phyloP scores from a whole-genome alignment of 1,140 invertebrate genomes.

The Brachionus rotundiformis region DNA sequence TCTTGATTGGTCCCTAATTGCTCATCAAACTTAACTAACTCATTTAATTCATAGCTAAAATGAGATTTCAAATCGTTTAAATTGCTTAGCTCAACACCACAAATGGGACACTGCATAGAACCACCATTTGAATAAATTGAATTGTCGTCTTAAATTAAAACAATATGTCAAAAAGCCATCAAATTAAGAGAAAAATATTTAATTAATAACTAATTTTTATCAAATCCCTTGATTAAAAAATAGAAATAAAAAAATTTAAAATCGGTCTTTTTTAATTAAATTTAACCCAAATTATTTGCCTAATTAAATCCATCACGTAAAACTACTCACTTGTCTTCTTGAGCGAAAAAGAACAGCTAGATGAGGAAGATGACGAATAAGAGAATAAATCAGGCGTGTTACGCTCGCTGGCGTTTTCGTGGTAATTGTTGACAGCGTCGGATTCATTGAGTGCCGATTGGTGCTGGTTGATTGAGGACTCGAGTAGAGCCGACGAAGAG shows the following conservation, averaged over 20 bases:
- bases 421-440: neutral
- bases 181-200: conserved; percentile 10
- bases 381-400: neutral
- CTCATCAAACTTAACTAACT: neutral
- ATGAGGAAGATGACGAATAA: conserved; percentile 10
- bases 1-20: neutral
- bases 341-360: conserved; percentile 17
- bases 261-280: neutral
- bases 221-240: conserved; percentile 3
- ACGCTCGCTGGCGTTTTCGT: neutral
- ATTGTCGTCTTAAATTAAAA: conserved; percentile 26
- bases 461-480: neutral
- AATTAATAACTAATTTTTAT: neutral
- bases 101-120: conserved; percentile 23
- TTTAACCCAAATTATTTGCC: conserved; percentile 7
- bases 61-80: conserved; percentile 8
- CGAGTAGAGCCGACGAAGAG: neutral
- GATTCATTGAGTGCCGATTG: neutral
- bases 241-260: neutral
- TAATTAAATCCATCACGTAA: conserved; percentile 4
- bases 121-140: conserved; percentile 43
- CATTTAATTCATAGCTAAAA: neutral
- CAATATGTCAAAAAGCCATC: conserved; percentile 31
- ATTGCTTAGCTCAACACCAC: neutral
- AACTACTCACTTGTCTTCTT: conserved; percentile 3